A percentile compares a stretch with the other conserved stretches of the same genome.
These are phyloP conservation scores for Omphaloscelis lunosa DNA, from an alignment of 2,888 invertebrate genomes.

Conservation along the genomic window DNA sequence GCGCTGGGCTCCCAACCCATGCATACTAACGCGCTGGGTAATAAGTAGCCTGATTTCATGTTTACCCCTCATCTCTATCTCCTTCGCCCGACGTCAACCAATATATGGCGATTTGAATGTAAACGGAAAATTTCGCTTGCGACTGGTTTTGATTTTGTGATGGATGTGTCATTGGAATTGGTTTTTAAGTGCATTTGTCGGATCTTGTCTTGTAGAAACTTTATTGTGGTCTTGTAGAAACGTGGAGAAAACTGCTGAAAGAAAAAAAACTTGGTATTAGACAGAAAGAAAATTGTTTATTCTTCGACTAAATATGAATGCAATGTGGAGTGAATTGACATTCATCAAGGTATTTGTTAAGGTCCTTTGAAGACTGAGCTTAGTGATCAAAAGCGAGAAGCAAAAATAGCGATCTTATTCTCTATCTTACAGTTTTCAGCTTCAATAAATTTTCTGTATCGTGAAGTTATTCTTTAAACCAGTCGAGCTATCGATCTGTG, in stretches of 20 bases:
- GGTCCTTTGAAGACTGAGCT: not conserved
- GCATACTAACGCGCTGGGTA: slow-evolving; percentile 88
- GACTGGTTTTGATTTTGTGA: slow-evolving; percentile 53
- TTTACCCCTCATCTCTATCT: slow-evolving; percentile 76
- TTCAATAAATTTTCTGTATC: too few relatives aligned
- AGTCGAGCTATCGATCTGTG: too few relatives aligned
- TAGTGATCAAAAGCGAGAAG: too few relatives aligned
- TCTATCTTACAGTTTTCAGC: too few relatives aligned
- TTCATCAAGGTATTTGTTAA: too few relatives aligned
- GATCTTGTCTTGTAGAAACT: slow-evolving; percentile 2
- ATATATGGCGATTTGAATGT: slow-evolving; percentile 58
- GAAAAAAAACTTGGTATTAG: too few relatives aligned
- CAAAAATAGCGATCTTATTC: too few relatives aligned
- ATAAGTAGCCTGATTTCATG: slow-evolving; percentile 87
- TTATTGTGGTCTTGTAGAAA: not conserved
- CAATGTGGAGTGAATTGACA: too few relatives aligned
- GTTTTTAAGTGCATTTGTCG: slow-evolving; percentile 34
- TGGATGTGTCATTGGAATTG: slow-evolving; percentile 22
- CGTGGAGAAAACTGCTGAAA: not conserved
- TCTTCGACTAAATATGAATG: not conserved
- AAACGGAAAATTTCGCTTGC: slow-evolving; percentile 60
- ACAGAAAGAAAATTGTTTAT: not conserved
- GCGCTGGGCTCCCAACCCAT: slow-evolving; percentile 86
- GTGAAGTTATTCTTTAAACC: too few relatives aligned
- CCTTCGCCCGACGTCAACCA: slow-evolving; percentile 47